phyloP scores from a whole-genome alignment of 2,888 invertebrate genomes.

The Ochlodes sylvanus region DNA sequence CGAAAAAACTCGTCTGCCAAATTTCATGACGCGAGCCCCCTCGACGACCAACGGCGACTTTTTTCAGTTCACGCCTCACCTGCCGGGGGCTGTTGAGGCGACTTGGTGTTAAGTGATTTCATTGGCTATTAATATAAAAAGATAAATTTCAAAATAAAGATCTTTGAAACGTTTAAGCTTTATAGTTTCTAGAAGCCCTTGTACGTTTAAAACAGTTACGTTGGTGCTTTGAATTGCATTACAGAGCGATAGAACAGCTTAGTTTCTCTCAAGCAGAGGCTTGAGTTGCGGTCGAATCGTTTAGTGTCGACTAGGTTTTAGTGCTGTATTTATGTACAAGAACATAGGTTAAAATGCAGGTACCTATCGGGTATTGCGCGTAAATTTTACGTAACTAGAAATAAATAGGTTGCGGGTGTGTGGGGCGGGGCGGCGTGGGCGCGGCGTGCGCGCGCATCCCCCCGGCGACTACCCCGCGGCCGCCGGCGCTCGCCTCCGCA shows the following conservation, averaged over 20 bases:
- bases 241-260: background rate
- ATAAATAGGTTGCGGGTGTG: slow-evolving; percentile 85
- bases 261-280: background rate
- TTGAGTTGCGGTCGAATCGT: too few relatives aligned
- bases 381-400: slow-evolving; percentile 85
- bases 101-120: slow-evolving; percentile 68
- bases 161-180: too few relatives aligned
- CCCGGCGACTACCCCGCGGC: slow-evolving; percentile 49
- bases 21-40: slow-evolving; percentile 67
- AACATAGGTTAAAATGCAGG: slow-evolving; percentile 79
- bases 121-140: slow-evolving; percentile 71
- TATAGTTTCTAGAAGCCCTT: too few relatives aligned
- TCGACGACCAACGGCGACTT: slow-evolving; percentile 61
- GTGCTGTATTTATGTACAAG: slow-evolving; percentile 46
- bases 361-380: slow-evolving; percentile 80
- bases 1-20: slow-evolving; percentile 78
- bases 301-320: background rate
- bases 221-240: too few relatives aligned
- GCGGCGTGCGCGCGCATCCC: slow-evolving; percentile 77
- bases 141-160: slow-evolving; percentile 1
- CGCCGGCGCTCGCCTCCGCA: slow-evolving; percentile 60
- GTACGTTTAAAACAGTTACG: too few relatives aligned
- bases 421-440: slow-evolving; percentile 80
- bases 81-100: slow-evolving; percentile 65
- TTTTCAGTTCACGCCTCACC: slow-evolving; percentile 77